These are phyloP conservation scores for Platyura marginata DNA, from an alignment of 1,140 invertebrate species.

Conservation along the genomic window DNA sequence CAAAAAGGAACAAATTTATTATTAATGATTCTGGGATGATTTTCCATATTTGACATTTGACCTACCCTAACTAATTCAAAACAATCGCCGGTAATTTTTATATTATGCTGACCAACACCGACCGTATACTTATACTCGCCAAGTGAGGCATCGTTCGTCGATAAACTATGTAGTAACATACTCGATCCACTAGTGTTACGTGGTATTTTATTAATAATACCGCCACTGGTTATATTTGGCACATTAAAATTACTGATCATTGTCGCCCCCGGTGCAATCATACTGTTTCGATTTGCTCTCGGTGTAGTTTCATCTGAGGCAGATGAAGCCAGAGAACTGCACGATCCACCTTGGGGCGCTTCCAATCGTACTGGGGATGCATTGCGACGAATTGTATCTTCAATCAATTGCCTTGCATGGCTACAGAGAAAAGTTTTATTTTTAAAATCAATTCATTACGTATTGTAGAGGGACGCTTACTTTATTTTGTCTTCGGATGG, in stretches of 20 bases:
- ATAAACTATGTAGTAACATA: conserved; percentile 55
- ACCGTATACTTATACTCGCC: conserved; percentile 78
- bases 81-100: conserved; percentile 70
- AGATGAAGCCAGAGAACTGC: conserved; percentile 52
- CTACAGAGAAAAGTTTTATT: conserved; percentile 24
- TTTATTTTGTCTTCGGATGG: conserved; percentile 79
- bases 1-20: no score
- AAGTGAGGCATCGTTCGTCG: conserved; percentile 62
- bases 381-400: conserved; percentile 81
- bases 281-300: conserved; percentile 16
- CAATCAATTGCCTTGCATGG: conserved; percentile 76
- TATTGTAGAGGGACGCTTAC: conserved; percentile 48
- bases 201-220: conserved; percentile 25
- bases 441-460: not conserved
- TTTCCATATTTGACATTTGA: conserved; percentile 8
- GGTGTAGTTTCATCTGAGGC: conserved; percentile 47
- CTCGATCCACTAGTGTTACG: conserved; percentile 28
- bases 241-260: not conserved
- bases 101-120: conserved; percentile 52
- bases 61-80: conserved; percentile 63
- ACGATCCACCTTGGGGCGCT: conserved; percentile 31
- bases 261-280: not conserved
- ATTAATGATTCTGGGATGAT: no score
- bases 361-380: conserved; percentile 67
- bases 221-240: not conserved